A percentile compares a stretch with the other conserved stretches of the same genome.
These are phyloP conservation scores for Habroteleia sp. DNA, from an alignment of 2,888 invertebrate genomes.

Conservation along the genomic window DNA sequence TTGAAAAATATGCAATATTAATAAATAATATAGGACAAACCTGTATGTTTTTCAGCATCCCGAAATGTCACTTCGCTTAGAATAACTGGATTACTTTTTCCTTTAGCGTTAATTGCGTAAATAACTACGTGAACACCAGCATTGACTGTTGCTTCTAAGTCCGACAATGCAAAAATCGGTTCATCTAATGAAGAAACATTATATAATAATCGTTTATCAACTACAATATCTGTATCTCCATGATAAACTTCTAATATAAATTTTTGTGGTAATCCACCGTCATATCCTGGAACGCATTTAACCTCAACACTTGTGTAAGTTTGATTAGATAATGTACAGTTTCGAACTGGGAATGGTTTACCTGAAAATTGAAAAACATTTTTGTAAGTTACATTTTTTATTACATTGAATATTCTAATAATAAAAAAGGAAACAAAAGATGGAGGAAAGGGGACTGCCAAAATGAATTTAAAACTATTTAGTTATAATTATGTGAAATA, in stretches of 20 bases:
- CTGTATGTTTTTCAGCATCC: constrained; percentile 81
- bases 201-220: constrained; percentile 78
- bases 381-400: too few relatives aligned
- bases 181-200: constrained; percentile 86
- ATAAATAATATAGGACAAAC: constrained; percentile 20
- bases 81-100: constrained; percentile 87
- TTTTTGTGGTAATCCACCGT: constrained; percentile 93
- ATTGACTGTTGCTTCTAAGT: constrained; percentile 87
- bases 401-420: too few relatives aligned
- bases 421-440: too few relatives aligned
- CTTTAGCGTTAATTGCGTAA: constrained; percentile 91
- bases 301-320: constrained; percentile 92
- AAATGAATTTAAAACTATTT: too few relatives aligned
- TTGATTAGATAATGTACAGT: constrained; percentile 92
- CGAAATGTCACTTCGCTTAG: constrained; percentile 90
- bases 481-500: too few relatives aligned
- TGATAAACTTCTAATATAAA: constrained; percentile 91
- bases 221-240: constrained; percentile 77
- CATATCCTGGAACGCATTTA: constrained; percentile 91
- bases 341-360: constrained; percentile 91
- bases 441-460: too few relatives aligned
- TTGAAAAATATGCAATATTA: too few relatives aligned
- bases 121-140: constrained; percentile 89
- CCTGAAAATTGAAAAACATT: constrained; percentile 82
- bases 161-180: constrained; percentile 89